Base-by-base conservation (phyloP, 2,113 vertebrate species). In the Chlorodrepanis virens region DNA sequence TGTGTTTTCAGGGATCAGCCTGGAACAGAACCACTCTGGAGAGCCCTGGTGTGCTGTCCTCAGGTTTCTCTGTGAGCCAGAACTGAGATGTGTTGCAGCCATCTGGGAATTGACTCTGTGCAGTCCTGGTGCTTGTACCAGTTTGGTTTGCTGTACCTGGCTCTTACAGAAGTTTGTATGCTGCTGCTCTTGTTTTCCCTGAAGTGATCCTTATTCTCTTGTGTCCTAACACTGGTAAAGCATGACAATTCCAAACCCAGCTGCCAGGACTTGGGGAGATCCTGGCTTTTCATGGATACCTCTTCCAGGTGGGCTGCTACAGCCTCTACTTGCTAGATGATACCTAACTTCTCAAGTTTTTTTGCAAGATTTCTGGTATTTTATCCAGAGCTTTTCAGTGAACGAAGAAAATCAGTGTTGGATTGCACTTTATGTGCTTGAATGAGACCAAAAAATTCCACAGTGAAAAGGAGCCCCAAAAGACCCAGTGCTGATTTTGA, bases 1-100 rank as follows among this genome's bases (percentile, higher is more conserved):
- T 22, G 44, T 9, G 18, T 71, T 23, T 25, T 7, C 47, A 5
- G 50, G 35, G 56, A 5, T 37, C 10, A 35, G 69, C 20, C 57
- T 44, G 54, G 65, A 39, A 3, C 5, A 3, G 8, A 52, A 1
- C 13, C 1, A 1, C 21, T 37, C 65, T 1, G 2, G n/a, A 23
- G 70, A 45, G 47, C 56, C 22, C 13, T 14, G 6, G 0, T 0
- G 1, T 21, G 47, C 49, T 1, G 0, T 9, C 45, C 37, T 25
- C 0, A 1, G 13, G 13, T 12, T 68, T 17, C 42, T 39, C 1
- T 3, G 31, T 25, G 28, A 49, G 44, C 72, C 84, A 24, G 3
- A 61, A 2, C 47, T 63, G 59, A 50, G 56, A 18, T 39, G n/a
- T 24, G 25, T 59, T 61, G 8, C 1, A n/a, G 57, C 68, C 40